Base-by-base conservation (phyloP, 23 tunicate genomes). In the Aplidium turbinatum region DNA sequence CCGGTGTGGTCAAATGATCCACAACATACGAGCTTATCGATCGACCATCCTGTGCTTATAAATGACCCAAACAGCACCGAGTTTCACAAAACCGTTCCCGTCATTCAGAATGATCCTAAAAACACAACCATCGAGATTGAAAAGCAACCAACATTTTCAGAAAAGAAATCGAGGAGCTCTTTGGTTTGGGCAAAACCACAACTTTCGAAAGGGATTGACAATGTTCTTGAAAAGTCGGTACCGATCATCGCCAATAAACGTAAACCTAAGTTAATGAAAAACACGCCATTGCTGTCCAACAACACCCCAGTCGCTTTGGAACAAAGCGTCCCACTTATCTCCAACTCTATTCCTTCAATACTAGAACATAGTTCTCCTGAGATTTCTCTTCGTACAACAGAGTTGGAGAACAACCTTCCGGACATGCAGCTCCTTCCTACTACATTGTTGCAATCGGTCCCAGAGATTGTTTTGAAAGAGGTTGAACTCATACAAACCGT, bases 61-160 rank as follows among this genome's bases (percentile, higher is more conserved):
- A 24, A 32, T 5, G 68, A 78, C 31, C 75, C 83, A 0, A 25
- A 30, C 4, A 51, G 66, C 29, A 66, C 68, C 18, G 6, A 48
- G 0, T 47, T 78, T 1, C 35, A 27, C 24, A 28, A 78, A 66
- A 52, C 66, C 25, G 51, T 21, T 18, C 83, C 83, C 1, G 33
- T 35, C 7, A 2, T 78, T 7, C 65, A 50, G 34, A 78, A 65
- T 25, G 55, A 78, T 35, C 53, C 52, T 0, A 63, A 51, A 22
- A 66, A 65, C 31, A 78, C 75, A 33, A 78, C 27, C 7, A 47
- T 78, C 1, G 35, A 29, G 24, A 78, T 58, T 25, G 83, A 78
- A 25, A 36, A 66, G 0, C 50, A 28, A n/a, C 75, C 83, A 25
- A 28, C 31, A 28, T 78, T 78, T 66, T 29, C 73, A 1, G 47